These are phyloP conservation scores for Callopanchax toddi DNA, from an alignment of 2,113 vertebrate species.

Conservation along the genomic window DNA sequence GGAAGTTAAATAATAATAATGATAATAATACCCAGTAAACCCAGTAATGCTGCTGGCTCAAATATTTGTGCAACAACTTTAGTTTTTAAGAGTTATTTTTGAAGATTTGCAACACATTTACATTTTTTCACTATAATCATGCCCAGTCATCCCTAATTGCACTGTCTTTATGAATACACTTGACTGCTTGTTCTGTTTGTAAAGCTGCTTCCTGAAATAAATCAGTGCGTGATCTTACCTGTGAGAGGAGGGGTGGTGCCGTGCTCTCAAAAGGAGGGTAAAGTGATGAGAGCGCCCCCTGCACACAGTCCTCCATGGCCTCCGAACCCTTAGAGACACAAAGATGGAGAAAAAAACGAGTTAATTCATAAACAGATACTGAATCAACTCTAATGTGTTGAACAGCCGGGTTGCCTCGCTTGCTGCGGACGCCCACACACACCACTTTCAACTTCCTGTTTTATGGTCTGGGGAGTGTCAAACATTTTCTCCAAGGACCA, in stretches of 20 bases:
- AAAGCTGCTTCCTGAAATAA: background rate
- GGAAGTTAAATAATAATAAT: too few species aligned
- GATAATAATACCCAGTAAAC: too few species aligned
- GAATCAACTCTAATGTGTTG: conserved; percentile 44
- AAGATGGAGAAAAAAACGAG: conserved; percentile 24
- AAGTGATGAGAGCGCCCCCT: conserved; percentile 89
- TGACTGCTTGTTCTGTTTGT: background rate
- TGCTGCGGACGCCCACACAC: conserved; percentile 47
- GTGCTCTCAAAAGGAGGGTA: conserved; percentile 93
- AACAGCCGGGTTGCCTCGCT: conserved; percentile 48
- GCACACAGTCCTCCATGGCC: conserved; percentile 93
- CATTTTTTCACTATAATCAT: too few species aligned
- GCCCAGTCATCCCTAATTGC: too few species aligned
- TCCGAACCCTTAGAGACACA: conserved; percentile 83
- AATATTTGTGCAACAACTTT: too few species aligned
- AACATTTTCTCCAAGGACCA: conserved; percentile 62
- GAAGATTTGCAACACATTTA: too few species aligned
- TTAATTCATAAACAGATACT: conserved; percentile 49
- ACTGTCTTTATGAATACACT: too few species aligned
- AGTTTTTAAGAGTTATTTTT: too few species aligned
- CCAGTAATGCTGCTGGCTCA: too few species aligned
- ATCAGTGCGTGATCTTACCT: conserved; percentile 65
- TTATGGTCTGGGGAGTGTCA: conserved; percentile 67
- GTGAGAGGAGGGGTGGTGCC: conserved; percentile 88
- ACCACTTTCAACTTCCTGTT: conserved; percentile 72